Percentiles rank a stretch among this genome's conserved stretches.
Evolutionary conservation across 2,888 invertebrate species (phyloP).

Genomic region (Leptopilina myrica): DNA sequence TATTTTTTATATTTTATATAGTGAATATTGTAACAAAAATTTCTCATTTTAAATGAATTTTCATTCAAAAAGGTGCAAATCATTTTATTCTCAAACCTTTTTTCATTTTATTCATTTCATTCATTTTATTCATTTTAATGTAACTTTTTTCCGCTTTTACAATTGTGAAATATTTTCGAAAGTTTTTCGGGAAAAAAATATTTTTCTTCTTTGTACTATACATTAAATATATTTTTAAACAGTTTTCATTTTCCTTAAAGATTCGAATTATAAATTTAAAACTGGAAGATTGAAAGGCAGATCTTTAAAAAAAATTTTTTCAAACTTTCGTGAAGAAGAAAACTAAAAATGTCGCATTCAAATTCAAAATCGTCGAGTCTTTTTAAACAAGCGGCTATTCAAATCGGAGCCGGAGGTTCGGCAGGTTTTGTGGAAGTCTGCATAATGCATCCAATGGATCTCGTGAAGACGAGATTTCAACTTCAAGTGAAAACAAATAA

Average conservation of each 20-base stretch:
- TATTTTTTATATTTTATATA: no score
- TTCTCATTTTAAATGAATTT: not conserved
- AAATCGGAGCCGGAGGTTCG: constrained; percentile 92
- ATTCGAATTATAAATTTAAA: not conserved
- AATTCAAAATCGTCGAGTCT: constrained; percentile 57
- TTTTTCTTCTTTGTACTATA: no score
- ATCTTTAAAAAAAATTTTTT: not conserved
- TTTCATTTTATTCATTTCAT: no score
- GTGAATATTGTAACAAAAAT: not conserved
- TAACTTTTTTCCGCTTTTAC: no score
- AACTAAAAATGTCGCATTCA: constrained; percentile 5
- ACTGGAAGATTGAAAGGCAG: not conserved
- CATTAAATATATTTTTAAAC: no score
- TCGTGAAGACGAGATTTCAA: constrained; percentile 94
- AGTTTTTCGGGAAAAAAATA: no score
- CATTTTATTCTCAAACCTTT: no score
- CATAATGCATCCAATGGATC: constrained; percentile 96
- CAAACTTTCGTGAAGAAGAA: not conserved
- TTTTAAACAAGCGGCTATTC: constrained; percentile 86
- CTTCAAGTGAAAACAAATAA: constrained; percentile 79
- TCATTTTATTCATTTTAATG: no score
- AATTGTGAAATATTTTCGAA: no score
- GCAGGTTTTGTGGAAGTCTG: constrained; percentile 96
- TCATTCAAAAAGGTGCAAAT: no score
- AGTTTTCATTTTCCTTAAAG: no score